Evolutionary conservation across 2,888 invertebrate species (phyloP), one percentile per base, ranked within the genome.

Genomic region (Carterocephalus palaemon): DNA sequence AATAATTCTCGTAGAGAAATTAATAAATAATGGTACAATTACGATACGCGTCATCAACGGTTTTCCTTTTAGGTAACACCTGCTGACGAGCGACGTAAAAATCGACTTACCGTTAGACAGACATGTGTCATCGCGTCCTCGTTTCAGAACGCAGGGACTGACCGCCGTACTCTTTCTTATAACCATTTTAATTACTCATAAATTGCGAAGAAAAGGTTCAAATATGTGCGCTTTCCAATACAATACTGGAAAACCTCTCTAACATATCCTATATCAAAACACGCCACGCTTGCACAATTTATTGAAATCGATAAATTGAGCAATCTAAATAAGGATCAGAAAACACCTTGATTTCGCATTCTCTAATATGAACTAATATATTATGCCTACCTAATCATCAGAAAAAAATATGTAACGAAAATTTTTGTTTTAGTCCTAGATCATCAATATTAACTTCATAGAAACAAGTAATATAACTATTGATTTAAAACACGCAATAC

Each of bases 101-200:
- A 75, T 74, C 63, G 67, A 65, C 67, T 78, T 76, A 83, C 85
- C 82, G 85, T 83, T 85, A 85, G 82, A 79, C 75, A 85, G 82
- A 79, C 75, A 72, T 85, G 82, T 83, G 81, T 81, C 82, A 82
- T 77, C 78, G 76, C 62, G 84, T 67, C 82, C 85, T 82, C 82
- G 65, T 72, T 83, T 67, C 71, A 56, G 54, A 59, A 52, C 56
- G 47, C 57, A 60, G 61, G 59, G 56, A 62, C 46, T 55, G 61
- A 66, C 67, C 62, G 62, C 64, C 67, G 75, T 82, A 82, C 83
- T 79, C 73, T 80, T 81, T 81, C 61, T 57, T 54, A 55, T 63
- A 62, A 73, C 73, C 75, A 75, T 75, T 73, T 74, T 69, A 63
- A 68, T 33, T 33, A 13, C 31, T n/a, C n/a, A n/a, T n/a, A 10